Base-by-base conservation (phyloP, 2,888 invertebrate genomes). In the Hybos culiciformis region DNA sequence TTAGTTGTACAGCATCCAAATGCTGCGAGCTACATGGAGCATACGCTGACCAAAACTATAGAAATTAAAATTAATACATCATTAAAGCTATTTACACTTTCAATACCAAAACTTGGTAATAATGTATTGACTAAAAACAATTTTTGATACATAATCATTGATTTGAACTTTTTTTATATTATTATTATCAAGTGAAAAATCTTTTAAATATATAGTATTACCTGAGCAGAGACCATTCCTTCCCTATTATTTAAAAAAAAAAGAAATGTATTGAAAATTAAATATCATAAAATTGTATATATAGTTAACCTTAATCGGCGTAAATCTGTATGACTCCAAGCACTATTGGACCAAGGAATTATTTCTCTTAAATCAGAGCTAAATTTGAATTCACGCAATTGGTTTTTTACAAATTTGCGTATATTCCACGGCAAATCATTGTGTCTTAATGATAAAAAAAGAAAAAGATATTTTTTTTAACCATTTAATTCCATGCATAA, bases 11-110 rank as follows among this genome's bases (percentile, higher is more conserved):
- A 37, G 87, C 84, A 60, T 88, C 87, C 56, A 81, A 79, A 63
- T 83, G 80, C 63, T 86, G 86, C 37, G 83, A 75, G 54, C 78
- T 78, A 66, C 88, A 88, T 37, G 80, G 79, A 56, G 83, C 84
- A 70, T 84, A 88, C 49, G 83, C 83, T 37, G 85, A 84, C 87
- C 87, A 88, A 66, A 87, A 85, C 84, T 87, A 45, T 66, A 70
- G 54, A 49, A 37, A 31, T 19, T 20, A 40, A 29, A 14, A 24
- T 19, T 12, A n/a, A 21, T 12, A 5, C 5, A 29, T n/a, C n/a
- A 12, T 17, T 14, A 29, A 9, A n/a, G 26, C n/a, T 23, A n/a
- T 41, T 33, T 32, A n/a, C 7, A 17, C 20, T 40, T 40, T 17
- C 31, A 19, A 12, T 20, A 31, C 2, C 21, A 37, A 11, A 23